Evolutionary conservation across 2,797 vertebrate species (phyloP), one percentile per base, ranked within the genome.

Genomic region (Pangasius macronema): DNA sequence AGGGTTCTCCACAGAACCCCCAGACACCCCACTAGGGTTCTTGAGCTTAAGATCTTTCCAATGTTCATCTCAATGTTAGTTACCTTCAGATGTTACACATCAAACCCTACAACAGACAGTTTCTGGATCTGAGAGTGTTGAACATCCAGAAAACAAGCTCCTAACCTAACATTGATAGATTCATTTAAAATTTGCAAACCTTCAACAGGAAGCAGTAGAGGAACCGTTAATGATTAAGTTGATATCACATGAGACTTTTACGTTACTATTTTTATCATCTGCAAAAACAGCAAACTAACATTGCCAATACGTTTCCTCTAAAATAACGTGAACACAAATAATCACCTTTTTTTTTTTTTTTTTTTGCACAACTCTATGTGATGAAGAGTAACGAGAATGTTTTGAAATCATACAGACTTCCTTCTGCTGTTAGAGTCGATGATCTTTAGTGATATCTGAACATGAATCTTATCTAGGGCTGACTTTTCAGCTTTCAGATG

Each of bases 401-500:
- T 11, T 67, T 5, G 10, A 80, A 80, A 80, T 36, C 18, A 33
- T 20, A 33, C n/a, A 8, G 24, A 39, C 42, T 33, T 67, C n/a
- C 61, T 82, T 65, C 61, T n/a, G 42, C 42, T 33, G 42, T 82
- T 83, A 51, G n/a, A 33, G 4, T 51, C 46, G 30, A 22, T 80
- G 18, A 57, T 80, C 53, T 80, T 57, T 6, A 57, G 30, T 18
- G 27, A 51, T 76, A 14, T 76, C n/a, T 6, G 6, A 51, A 22
- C 46, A 51, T 33, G n/a, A 33, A 51, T 7, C 61, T 67, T 83
- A 67, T 67, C 81, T 83, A 49, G 2, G 61, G 42, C n/a, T 33
- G 81, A 49, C 61, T 51, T 83, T 67, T 33, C n/a, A 49, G 42
- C 63, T 51, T 68, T 68, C 51, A 51, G 33, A 67, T 83, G 46